phyloP scores from a whole-genome alignment of 2,113 vertebrate species.

The Calyptomena viridis region DNA sequence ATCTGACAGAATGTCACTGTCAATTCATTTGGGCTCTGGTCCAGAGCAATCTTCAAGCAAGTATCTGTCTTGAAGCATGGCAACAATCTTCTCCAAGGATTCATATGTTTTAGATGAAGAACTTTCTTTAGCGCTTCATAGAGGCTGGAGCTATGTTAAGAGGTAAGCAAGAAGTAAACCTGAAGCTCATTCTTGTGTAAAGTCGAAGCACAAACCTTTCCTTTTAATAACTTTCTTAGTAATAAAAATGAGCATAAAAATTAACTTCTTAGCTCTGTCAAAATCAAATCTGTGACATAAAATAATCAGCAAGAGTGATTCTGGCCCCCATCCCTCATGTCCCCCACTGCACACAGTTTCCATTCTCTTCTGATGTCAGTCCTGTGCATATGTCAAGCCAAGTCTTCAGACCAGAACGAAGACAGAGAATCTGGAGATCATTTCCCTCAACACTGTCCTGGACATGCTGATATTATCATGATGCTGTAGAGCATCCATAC shows the following conservation, averaged over 20 bases:
- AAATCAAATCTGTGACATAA: not conserved
- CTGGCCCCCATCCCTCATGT: not conserved
- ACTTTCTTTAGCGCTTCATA: not conserved
- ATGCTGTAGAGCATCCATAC: conserved; percentile 16
- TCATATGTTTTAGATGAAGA: conserved; percentile 6
- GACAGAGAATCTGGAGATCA: conserved; percentile 15
- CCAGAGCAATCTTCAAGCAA: not conserved
- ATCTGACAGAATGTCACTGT: not conserved
- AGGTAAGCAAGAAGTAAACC: not conserved
- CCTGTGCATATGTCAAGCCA: not conserved
- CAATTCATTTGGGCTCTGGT: not conserved
- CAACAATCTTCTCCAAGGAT: not conserved
- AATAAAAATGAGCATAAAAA: not conserved
- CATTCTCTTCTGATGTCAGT: not conserved
- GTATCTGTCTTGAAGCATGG: not conserved
- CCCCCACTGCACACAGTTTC: not conserved
- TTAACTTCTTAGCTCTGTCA: not conserved
- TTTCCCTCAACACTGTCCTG: conserved; percentile 7
- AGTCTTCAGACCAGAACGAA: conserved; percentile 1
- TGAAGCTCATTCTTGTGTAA: not conserved
- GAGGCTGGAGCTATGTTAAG: not conserved
- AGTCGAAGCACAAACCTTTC: not conserved
- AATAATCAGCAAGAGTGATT: not conserved
- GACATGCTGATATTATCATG: conserved; percentile 1
- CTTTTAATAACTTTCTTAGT: not conserved